Base-by-base conservation (phyloP, 2,888 invertebrate species). In the Loripinus fragilis region DNA sequence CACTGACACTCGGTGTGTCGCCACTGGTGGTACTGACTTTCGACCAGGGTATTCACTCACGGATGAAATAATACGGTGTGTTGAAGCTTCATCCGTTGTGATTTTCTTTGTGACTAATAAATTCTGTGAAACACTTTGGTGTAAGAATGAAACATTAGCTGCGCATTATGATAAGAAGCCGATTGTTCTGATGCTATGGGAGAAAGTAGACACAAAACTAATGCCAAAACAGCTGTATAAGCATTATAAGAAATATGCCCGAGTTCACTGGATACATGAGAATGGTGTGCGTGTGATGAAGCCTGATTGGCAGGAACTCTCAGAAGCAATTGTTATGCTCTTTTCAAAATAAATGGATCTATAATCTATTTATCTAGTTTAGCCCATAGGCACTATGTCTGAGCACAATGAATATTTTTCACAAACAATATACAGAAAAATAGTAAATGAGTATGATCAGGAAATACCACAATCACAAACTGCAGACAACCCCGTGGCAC, bases 51-150 rank as follows among this genome's bases (percentile, higher is more conserved):
- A 33, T 17, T 33, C 60, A 7, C 3, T 60, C 17, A 33, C 33
- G 3, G n/a, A 60, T 60, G 60, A 60, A 60, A 60, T 60, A 60
- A 60, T 60, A 15, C 60, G 60, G 1, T 60, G 33, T 60, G 17
- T 60, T 17, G 60, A 60, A 60, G 60, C 30, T 20, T 30, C 60
- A 2, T 30, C 30, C 10, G 60, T 60, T 33, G 33, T 60, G 1
- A 60, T 60, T 33, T 60, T 60, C 33, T 60, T 60, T 28, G 60
- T 60, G 3, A 60, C 60, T 7, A 60, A 60, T 60, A 20, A 30
- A 1, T 60, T 60, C n/a, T 60, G 60, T 60, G 28, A 33, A 20
- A 60, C 23, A 33, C 10, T 60, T 30, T 60, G 60, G 60, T 60
- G 60, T 60, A 30, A 28, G 28, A 33, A 60, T 33, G 60, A 60